Evolutionary conservation across 2,797 vertebrate species (phyloP).

Genomic region (Eidolon dupreanum): DNA sequence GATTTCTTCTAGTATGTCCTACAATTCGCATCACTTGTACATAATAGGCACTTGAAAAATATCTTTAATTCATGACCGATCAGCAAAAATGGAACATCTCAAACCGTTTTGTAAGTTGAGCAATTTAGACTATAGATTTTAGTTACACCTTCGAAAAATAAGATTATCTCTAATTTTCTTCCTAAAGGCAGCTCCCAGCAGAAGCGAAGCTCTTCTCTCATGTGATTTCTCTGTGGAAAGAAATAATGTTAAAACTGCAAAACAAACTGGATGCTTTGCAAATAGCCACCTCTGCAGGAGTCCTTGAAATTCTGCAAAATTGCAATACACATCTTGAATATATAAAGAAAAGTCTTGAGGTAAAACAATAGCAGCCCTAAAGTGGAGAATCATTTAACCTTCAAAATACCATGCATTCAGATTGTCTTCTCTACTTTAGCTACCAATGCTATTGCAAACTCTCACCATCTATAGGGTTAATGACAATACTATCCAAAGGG

Average conservation of each 20-base stretch:
- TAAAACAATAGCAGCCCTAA: constrained; percentile 34
- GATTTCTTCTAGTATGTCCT: not conserved
- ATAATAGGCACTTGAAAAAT: not conserved
- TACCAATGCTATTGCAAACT: not conserved
- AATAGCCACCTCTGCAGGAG: constrained; percentile 66
- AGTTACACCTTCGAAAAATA: not conserved
- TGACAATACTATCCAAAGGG: not conserved
- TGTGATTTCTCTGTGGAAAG: constrained; percentile 82
- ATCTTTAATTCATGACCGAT: not conserved
- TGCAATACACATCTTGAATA: constrained; percentile 80
- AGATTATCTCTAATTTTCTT: constrained; percentile 35
- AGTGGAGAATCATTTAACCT: not conserved
- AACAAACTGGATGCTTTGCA: constrained; percentile 80
- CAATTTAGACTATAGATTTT: not conserved
- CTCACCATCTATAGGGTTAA: not conserved
- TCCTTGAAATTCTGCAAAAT: constrained; percentile 79
- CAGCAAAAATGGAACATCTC: not conserved
- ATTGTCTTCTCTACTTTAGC: not conserved
- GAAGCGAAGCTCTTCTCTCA: constrained; percentile 82
- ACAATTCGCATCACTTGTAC: not conserved
- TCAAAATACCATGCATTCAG: too few species aligned
- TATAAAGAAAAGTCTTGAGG: constrained; percentile 85
- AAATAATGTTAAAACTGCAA: constrained; percentile 77
- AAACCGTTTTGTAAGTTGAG: not conserved
- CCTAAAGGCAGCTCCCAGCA: constrained; percentile 82